Percentiles rank a stretch among this genome's conserved stretches.
Evolutionary conservation across 2,113 vertebrate species (phyloP).

Genomic region (Parotia lawesii): DNA sequence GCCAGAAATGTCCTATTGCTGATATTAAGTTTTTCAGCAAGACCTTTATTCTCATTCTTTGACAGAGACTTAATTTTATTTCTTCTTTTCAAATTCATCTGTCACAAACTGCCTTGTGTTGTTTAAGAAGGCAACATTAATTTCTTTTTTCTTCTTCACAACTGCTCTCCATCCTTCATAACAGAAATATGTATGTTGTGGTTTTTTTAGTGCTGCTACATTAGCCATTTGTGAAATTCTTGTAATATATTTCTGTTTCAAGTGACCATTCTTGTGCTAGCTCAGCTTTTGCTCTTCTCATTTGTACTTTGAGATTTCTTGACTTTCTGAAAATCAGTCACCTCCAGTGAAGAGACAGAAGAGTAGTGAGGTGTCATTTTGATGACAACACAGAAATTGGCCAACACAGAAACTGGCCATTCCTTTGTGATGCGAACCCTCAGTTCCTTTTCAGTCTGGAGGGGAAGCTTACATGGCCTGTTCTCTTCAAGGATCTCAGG

Average conservation of each 20-base stretch:
- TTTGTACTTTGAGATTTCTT: not conserved
- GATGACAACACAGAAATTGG: accelerated
- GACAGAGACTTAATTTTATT: not conserved
- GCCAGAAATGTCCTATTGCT: not conserved
- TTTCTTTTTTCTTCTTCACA: not conserved
- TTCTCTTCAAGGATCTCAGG: not conserved
- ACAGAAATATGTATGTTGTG: not conserved
- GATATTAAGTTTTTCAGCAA: not conserved
- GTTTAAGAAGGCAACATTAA: not conserved
- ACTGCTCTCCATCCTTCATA: not conserved
- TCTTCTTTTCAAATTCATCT: not conserved
- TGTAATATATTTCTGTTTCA: not conserved
- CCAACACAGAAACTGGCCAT: accelerated
- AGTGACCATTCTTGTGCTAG: not conserved
- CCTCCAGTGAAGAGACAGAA: not conserved
- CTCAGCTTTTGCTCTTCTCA: not conserved
- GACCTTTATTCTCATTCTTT: not conserved
- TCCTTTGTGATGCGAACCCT: not conserved
- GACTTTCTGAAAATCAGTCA: not conserved
- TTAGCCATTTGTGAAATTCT: not conserved
- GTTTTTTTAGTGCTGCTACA: not conserved
- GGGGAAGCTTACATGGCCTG: not conserved
- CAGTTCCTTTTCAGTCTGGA: not conserved
- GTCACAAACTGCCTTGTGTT: not conserved
- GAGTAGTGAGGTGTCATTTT: not conserved